Evolutionary conservation across 2,888 invertebrate species (phyloP).

Genomic region (Chydorus sphaericus): DNA sequence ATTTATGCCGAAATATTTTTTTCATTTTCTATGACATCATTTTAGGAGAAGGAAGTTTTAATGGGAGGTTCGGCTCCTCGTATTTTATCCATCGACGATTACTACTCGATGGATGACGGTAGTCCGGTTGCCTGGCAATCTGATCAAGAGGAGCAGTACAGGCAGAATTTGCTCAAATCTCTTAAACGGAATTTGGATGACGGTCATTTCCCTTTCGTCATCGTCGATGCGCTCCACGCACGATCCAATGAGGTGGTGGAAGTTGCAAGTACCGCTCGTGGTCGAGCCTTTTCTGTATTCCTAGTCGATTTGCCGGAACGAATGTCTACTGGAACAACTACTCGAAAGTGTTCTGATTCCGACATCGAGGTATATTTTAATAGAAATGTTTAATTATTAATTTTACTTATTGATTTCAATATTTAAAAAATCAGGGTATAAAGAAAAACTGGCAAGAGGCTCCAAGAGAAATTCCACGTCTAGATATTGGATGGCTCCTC

Average conservation of each 20-base stretch:
- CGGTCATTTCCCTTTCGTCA: slow-evolving; percentile 80
- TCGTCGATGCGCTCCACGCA: slow-evolving; percentile 48
- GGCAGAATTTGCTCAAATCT: slow-evolving; percentile 65
- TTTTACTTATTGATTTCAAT: not conserved
- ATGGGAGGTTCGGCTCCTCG: slow-evolving; percentile 77
- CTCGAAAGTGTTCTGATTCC: not conserved
- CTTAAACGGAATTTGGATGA: slow-evolving; percentile 82
- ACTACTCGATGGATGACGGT: slow-evolving; percentile 71
- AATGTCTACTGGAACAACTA: slow-evolving; percentile 61
- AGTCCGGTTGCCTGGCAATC: not conserved
- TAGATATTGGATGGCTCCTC: not conserved
- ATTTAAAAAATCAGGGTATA: not conserved
- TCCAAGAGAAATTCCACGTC: not conserved
- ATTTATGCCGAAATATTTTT: too few species aligned
- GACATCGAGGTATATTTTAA: not conserved
- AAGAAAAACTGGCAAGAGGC: not conserved
- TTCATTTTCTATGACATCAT: too few species aligned
- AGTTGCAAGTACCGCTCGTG: not conserved
- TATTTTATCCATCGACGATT: slow-evolving; percentile 86
- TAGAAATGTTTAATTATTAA: not conserved
- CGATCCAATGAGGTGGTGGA: not conserved
- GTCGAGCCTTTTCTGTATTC: slow-evolving; percentile 53
- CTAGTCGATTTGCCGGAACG: slow-evolving; percentile 67
- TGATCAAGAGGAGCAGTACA: slow-evolving; percentile 64
- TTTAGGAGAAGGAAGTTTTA: slow-evolving; percentile 54